Base-by-base conservation (phyloP, 2,113 vertebrate genomes). In the Muntiacus reevesi region DNA sequence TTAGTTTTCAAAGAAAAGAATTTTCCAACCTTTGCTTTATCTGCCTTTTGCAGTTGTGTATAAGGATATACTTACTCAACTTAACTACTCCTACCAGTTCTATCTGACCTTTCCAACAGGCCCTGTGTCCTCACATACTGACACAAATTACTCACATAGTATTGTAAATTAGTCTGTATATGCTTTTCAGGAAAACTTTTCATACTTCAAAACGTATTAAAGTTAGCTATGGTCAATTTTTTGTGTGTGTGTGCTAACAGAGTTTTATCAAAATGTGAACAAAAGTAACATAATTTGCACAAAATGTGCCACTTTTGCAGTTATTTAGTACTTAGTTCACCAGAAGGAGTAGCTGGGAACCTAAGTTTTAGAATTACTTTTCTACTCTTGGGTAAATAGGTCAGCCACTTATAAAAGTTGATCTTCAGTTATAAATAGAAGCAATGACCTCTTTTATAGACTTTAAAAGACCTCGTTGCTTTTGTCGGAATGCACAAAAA, bases 391-490 rank as follows among this genome's bases (percentile, higher is more conserved):
- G 59, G 67, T 40, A 98, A 98, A 97, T 16, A 91, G 96, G 95
- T 98, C 19, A 87, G 96, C 97, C 98, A 87, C 98, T 98, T 98
- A 90, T 95, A 97, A 97, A 95, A 95, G 87, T 90, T 98, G 87
- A 91, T 98, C 93, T 96, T 96, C 90, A 85, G 55, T 90, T 98
- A 60, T 98, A 97, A 98, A 96, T 96, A 94, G 60, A 98, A 97
- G 33, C 86, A 93, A 95, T 94, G 60, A 95, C 84, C 45, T 98
- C 71, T 98, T 98, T 97, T 88, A 88, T 36, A 84, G 87, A 84
- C 23, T 92, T 97, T 74, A 98, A 98, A 97, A 92, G 64, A 97
- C 87, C 28, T 97, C 43, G 59, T 76, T 45, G 30, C 19, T 97
- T 96, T 97, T 97, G 94, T 52, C 64, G 8, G 96, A 97, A 92